These are phyloP conservation scores for Pachycephus smyrnensis DNA, from an alignment of 2,888 invertebrate species.

Conservation along the genomic window DNA sequence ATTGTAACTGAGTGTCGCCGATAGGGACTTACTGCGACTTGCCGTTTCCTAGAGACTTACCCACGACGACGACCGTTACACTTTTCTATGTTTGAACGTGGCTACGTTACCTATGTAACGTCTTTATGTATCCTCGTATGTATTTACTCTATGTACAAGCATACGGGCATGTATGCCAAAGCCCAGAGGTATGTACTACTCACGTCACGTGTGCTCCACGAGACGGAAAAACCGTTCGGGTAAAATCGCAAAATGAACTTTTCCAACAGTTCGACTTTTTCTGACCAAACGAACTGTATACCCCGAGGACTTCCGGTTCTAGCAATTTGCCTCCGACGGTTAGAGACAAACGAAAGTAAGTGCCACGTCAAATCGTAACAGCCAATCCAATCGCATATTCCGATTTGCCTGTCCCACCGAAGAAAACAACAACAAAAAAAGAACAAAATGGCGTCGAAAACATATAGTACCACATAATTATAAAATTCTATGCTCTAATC, in stretches of 20 bases:
- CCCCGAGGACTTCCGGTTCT: not conserved
- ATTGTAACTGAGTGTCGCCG: not conserved
- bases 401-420: not conserved
- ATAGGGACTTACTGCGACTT: not conserved
- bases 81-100: not conserved
- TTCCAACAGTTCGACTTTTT: not conserved
- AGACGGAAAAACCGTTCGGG: not conserved
- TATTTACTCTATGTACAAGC: not conserved
- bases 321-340: not conserved
- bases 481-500: not conserved
- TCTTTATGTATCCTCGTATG: not conserved
- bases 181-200: not conserved
- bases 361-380: not conserved
- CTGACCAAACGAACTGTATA: not conserved
- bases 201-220: not conserved
- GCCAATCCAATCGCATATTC: not conserved
- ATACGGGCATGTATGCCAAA: not conserved
- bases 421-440: not conserved
- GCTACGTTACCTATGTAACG: not conserved
- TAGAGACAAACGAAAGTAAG: not conserved
- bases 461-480: not conserved
- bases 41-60: not conserved
- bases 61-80: not conserved
- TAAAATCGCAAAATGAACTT: not conserved
- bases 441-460: not conserved